phyloP scores from a whole-genome alignment of 2,113 vertebrate genomes.

The Boulengeromyrus knoepffleri region DNA sequence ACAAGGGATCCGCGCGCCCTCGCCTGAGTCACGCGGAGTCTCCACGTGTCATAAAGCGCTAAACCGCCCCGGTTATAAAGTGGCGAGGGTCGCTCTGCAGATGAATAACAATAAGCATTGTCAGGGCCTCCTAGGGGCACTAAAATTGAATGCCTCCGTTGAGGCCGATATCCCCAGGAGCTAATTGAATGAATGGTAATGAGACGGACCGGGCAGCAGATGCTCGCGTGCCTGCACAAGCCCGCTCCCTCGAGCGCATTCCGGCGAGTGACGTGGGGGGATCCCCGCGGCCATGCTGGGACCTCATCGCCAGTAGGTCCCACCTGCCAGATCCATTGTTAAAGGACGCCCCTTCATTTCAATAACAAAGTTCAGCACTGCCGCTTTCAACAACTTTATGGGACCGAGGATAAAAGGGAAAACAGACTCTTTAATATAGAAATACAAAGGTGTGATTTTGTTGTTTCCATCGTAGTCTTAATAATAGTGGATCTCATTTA shows the following conservation, averaged over 20 bases:
- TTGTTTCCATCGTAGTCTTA: not conserved
- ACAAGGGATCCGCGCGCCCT: slow-evolving; percentile 10
- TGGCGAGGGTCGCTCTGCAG: slow-evolving; percentile 6
- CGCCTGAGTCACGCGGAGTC: not conserved
- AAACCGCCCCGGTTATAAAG: slow-evolving; percentile 24
- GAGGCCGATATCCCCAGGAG: slow-evolving; percentile 59
- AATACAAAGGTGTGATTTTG: not conserved
- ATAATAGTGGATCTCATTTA: not conserved
- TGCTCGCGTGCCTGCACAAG: slow-evolving; percentile 97
- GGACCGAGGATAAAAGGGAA: slow-evolving; percentile 47
- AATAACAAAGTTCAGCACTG: slow-evolving; percentile 76
- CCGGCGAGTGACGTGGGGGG: slow-evolving; percentile 63
- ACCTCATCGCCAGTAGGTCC: slow-evolving; percentile 63
- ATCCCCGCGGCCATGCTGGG: slow-evolving; percentile 59
- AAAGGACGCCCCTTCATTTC: slow-evolving; percentile 59
- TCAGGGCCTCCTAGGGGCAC: slow-evolving; percentile 18
- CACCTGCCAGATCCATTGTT: slow-evolving; percentile 91
- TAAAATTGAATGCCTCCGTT: slow-evolving; percentile 41
- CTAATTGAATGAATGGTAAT: slow-evolving; percentile 83
- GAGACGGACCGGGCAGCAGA: slow-evolving; percentile 74
- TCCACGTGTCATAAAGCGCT: slow-evolving; percentile 32
- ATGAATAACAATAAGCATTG: slow-evolving; percentile 33
- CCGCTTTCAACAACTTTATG: slow-evolving; percentile 69
- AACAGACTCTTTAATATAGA: not conserved
- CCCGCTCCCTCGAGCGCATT: slow-evolving; percentile 65